A percentile compares a stretch with the other conserved stretches of the same genome.
Evolutionary conservation across 92 coral and sea anemone genomes (phyloP).

Genomic region (Heteractis magnifica): DNA sequence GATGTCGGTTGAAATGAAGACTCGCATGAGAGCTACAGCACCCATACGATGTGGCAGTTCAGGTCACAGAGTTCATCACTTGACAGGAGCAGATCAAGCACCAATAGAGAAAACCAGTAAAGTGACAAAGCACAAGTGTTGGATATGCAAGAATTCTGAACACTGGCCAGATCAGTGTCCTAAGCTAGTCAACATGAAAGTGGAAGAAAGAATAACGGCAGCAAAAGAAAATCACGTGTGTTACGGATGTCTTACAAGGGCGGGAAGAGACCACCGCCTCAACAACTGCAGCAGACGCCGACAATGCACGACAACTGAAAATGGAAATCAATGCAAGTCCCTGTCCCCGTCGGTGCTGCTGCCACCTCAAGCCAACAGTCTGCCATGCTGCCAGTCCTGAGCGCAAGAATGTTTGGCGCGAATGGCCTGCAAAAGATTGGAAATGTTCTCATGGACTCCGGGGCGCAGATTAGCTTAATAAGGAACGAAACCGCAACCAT

Average conservation of each 20-base stretch:
- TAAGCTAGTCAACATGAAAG: slow-evolving; percentile 18
- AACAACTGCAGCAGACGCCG: too few species aligned
- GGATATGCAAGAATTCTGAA: slow-evolving; percentile 47
- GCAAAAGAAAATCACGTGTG: slow-evolving; percentile 48
- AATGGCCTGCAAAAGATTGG: slow-evolving; percentile 35
- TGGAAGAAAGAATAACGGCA: slow-evolving; percentile 24
- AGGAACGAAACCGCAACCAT: slow-evolving; percentile 44
- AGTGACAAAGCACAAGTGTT: slow-evolving; percentile 18
- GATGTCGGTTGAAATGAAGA: slow-evolving; percentile 54
- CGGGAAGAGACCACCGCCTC: too few species aligned
- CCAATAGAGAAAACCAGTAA: too few species aligned
- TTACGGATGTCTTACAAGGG: too few species aligned
- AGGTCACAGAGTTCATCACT: too few species aligned
- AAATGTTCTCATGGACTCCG: slow-evolving; percentile 50
- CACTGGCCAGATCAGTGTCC: slow-evolving; percentile 59
- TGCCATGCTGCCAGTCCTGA: slow-evolving; percentile 49
- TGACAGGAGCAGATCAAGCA: too few species aligned
- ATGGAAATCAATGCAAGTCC: slow-evolving; percentile 14
- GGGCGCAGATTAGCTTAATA: slow-evolving; percentile 47
- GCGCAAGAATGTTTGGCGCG: slow-evolving; percentile 28
- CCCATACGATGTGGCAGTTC: too few species aligned
- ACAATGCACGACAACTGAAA: too few species aligned
- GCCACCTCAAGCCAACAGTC: slow-evolving; percentile 8
- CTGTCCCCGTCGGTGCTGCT: slow-evolving; percentile 23
- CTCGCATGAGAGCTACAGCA: too few species aligned